These are phyloP conservation scores for Cetonia aurata DNA, from an alignment of 2,888 invertebrate species.

Conservation along the genomic window DNA sequence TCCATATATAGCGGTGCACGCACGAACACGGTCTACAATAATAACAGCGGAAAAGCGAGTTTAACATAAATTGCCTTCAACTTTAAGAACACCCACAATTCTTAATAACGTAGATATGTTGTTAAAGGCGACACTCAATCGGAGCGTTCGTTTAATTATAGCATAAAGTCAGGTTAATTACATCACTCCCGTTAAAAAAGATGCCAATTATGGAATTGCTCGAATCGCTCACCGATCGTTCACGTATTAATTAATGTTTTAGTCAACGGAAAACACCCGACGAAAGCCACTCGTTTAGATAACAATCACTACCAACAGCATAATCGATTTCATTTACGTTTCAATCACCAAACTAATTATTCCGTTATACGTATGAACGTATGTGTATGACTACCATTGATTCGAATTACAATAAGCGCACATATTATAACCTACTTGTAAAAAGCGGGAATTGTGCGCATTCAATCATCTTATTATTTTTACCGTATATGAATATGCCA, in stretches of 20 bases:
- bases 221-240: conserved; percentile 14
- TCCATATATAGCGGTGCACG: conserved; percentile 13
- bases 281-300: conserved; percentile 37
- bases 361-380: conserved; percentile 14
- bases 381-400: conserved; percentile 24
- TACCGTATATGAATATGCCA: conserved; percentile 29
- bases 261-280: conserved; percentile 32
- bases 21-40: not conserved
- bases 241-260: conserved; percentile 38
- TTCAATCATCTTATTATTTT: conserved; percentile 36
- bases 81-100: conserved; percentile 23
- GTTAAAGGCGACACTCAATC: conserved; percentile 15
- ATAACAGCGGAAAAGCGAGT: conserved; percentile 13
- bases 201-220: conserved; percentile 23
- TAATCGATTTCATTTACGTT: conserved; percentile 40
- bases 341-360: conserved; percentile 35
- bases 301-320: conserved; percentile 34
- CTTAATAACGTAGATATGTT: conserved; percentile 12
- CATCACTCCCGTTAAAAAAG: conserved; percentile 22
- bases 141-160: conserved; percentile 10
- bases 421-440: conserved; percentile 1
- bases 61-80: conserved; percentile 1
- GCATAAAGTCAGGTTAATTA: conserved; percentile 17
- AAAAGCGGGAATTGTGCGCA: conserved; percentile 24
- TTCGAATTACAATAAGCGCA: conserved; percentile 31